phyloP scores from a whole-genome alignment of 1,140 invertebrate species.

The Philaenus spumarius region DNA sequence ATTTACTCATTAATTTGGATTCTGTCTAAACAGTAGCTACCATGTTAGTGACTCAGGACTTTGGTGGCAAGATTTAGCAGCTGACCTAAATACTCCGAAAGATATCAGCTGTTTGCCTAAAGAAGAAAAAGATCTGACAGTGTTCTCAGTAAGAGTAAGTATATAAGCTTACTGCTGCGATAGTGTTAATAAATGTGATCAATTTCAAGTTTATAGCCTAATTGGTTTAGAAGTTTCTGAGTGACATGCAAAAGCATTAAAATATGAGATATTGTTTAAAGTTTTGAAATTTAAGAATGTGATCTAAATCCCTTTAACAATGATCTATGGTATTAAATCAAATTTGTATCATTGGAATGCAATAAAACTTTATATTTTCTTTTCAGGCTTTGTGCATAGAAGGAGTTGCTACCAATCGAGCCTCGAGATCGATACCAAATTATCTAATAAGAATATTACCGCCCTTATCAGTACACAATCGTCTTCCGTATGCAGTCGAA shows the following conservation, averaged over 20 bases:
- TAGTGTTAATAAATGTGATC: too few relatives aligned
- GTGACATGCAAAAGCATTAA: too few relatives aligned
- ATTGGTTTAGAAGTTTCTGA: too few relatives aligned
- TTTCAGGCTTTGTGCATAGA: slow-evolving; percentile 44
- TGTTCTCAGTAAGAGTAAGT: slow-evolving; percentile 56
- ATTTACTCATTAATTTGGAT: neutral
- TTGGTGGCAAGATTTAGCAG: slow-evolving; percentile 73
- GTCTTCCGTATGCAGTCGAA: slow-evolving; percentile 61
- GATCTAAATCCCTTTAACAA: too few relatives aligned
- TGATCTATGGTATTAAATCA: too few relatives aligned
- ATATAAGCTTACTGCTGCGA: neutral
- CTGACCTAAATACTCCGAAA: slow-evolving; percentile 50
- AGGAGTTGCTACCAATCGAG: slow-evolving; percentile 33
- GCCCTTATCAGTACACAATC: slow-evolving; percentile 67
- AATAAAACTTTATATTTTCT: too few relatives aligned
- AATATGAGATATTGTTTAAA: too few relatives aligned
- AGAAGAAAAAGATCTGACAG: slow-evolving; percentile 44
- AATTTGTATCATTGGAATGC: too few relatives aligned
- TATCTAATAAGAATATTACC: slow-evolving; percentile 63
- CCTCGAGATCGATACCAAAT: slow-evolving; percentile 54
- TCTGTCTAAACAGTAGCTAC: slow-evolving; percentile 26
- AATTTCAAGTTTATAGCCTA: too few relatives aligned
- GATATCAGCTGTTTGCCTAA: slow-evolving; percentile 57
- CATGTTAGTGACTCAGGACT: slow-evolving; percentile 59
- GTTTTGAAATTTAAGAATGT: too few relatives aligned